Evolutionary conservation across 2,113 vertebrate genomes (phyloP).

Genomic region (Acrocephalus arundinaceus): DNA sequence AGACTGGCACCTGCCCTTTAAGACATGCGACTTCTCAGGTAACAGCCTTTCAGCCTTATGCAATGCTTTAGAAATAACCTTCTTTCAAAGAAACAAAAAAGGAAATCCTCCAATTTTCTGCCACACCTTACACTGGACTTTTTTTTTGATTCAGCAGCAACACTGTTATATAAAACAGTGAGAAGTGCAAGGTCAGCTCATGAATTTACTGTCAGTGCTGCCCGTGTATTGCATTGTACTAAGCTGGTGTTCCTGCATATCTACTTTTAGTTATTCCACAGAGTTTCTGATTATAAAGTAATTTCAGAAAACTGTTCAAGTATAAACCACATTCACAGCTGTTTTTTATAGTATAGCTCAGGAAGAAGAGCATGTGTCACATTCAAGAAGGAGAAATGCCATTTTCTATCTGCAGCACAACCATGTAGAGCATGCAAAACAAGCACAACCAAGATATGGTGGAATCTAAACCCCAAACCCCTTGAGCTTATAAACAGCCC

Average conservation of each 20-base stretch:
- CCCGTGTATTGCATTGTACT: neutral
- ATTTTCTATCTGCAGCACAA: neutral
- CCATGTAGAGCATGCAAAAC: neutral
- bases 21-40: neutral
- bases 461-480: fast-evolving
- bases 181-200: neutral
- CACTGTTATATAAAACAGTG: neutral
- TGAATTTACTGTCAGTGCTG: neutral
- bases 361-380: neutral
- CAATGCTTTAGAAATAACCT: neutral
- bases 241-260: neutral
- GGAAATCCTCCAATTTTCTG: neutral
- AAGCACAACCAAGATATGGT: neutral
- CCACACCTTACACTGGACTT: neutral
- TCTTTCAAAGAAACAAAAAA: neutral
- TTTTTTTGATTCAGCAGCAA: slow-evolving; percentile 3
- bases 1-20: neutral
- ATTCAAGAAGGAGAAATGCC: neutral
- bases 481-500: neutral
- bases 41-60: neutral
- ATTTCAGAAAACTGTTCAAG: neutral
- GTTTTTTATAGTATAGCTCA: neutral
- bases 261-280: neutral
- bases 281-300: neutral
- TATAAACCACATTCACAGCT: neutral